Evolutionary conservation across 1,140 invertebrate species (phyloP).

Genomic region (Carposina sasakii): DNA sequence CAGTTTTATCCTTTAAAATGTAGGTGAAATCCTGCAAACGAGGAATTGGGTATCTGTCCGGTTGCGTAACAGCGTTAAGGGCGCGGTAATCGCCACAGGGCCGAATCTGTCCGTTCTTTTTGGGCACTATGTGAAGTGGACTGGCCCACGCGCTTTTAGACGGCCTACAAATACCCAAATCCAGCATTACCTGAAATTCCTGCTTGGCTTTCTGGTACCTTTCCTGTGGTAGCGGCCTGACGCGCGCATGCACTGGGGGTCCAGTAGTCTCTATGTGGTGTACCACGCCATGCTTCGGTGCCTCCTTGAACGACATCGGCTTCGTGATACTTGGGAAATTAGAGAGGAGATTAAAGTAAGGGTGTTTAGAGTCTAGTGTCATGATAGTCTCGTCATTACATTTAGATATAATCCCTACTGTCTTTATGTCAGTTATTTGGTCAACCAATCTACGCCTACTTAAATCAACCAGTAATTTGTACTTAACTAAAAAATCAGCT

Average conservation of each 20-base stretch:
- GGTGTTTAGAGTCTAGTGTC: slow-evolving; percentile 4
- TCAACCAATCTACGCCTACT: slow-evolving; percentile 3
- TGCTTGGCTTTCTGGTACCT: slow-evolving; percentile 6
- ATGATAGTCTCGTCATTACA: neutral
- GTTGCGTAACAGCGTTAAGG: slow-evolving; percentile 46
- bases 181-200: slow-evolving; percentile 9
- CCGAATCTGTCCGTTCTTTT: slow-evolving; percentile 41
- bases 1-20: neutral
- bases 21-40: slow-evolving; percentile 24
- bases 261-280: slow-evolving; percentile 31
- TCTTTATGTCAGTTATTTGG: neutral
- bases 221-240: slow-evolving; percentile 31
- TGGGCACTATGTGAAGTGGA: slow-evolving; percentile 43
- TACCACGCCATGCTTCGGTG: neutral
- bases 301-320: slow-evolving; percentile 8
- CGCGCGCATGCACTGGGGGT: slow-evolving; percentile 34
- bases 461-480: slow-evolving; percentile 16
- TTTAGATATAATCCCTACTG: neutral
- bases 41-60: slow-evolving; percentile 44
- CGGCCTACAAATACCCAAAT: slow-evolving; percentile 10
- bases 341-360: slow-evolving; percentile 14
- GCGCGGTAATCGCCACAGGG: slow-evolving; percentile 55
- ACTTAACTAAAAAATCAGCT: slow-evolving; percentile 24
- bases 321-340: slow-evolving; percentile 27
- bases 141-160: slow-evolving; percentile 36